These are phyloP conservation scores for Poecilia velifera DNA, from an alignment of 2,797 vertebrate genomes.

Conservation along the genomic window DNA sequence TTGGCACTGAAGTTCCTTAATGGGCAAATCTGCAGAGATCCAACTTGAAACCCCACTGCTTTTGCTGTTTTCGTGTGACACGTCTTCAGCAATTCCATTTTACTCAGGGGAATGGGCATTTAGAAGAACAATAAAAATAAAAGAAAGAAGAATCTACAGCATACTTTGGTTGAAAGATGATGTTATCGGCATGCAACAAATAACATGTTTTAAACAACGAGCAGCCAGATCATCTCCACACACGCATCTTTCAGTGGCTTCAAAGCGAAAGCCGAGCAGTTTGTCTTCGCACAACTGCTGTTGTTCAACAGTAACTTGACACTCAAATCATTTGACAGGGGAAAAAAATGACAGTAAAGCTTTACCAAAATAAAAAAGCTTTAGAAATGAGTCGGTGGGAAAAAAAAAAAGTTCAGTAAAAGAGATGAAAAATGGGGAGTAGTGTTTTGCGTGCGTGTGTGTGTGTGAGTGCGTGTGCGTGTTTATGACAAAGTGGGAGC, in stretches of 20 bases:
- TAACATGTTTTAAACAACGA: slow-evolving; percentile 9
- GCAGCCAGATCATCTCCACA: slow-evolving; percentile 13
- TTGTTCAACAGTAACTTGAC: not conserved
- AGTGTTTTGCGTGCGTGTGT: slow-evolving; percentile 12
- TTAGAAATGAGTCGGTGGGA: slow-evolving; percentile 8
- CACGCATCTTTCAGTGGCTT: slow-evolving; percentile 20
- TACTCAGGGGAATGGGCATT: slow-evolving; percentile 3
- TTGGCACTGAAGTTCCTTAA: slow-evolving; percentile 28
- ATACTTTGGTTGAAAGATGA: slow-evolving; percentile 4
- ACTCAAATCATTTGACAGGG: slow-evolving; percentile 19
- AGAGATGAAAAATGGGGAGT: slow-evolving; percentile 15
- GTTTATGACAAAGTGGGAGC: slow-evolving; percentile 28
- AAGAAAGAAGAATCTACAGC: not conserved
- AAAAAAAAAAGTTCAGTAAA: slow-evolving; percentile 10
- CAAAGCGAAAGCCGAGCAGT: slow-evolving; percentile 29
- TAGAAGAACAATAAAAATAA: not conserved
- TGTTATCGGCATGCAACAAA: slow-evolving; percentile 29
- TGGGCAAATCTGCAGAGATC: slow-evolving; percentile 28
- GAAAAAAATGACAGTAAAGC: not conserved
- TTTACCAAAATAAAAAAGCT: not conserved
- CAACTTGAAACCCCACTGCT: slow-evolving; percentile 21
- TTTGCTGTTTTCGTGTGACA: slow-evolving; percentile 25
- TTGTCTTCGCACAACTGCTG: not conserved
- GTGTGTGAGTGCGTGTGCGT: not conserved
- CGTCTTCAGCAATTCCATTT: slow-evolving; percentile 41